phyloP scores from a whole-genome alignment of 2,888 invertebrate species.

The Tachystola acroxantha region DNA sequence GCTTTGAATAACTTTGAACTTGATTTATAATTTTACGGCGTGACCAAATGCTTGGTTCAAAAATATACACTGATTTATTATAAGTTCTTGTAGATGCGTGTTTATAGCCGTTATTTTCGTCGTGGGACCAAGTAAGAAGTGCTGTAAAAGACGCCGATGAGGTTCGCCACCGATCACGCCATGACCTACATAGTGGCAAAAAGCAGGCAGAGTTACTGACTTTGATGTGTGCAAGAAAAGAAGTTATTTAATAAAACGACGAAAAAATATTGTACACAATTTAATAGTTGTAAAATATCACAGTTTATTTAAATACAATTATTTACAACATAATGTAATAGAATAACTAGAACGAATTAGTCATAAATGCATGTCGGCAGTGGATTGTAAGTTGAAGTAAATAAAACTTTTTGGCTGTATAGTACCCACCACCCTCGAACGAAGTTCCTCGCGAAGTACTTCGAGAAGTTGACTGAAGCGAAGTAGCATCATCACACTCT shows the following conservation, averaged over 20 bases:
- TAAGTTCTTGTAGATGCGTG: background rate
- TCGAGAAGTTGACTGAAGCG: too few relatives aligned
- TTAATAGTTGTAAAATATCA: conserved; percentile 35
- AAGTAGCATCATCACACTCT: too few relatives aligned
- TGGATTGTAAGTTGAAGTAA: background rate
- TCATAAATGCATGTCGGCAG: background rate
- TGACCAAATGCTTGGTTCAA: background rate
- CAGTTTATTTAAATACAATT: conserved; percentile 26
- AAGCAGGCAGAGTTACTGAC: too few relatives aligned
- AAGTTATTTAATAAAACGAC: background rate
- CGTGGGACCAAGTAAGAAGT: too few relatives aligned
- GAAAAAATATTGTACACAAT: background rate
- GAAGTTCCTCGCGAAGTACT: too few relatives aligned
- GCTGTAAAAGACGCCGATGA: too few relatives aligned
- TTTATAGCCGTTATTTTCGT: too few relatives aligned
- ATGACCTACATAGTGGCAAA: too few relatives aligned
- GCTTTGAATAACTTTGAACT: background rate
- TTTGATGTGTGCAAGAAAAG: too few relatives aligned
- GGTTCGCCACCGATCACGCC: too few relatives aligned
- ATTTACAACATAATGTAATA: conserved; percentile 13
- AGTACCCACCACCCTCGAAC: too few relatives aligned
- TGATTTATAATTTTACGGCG: background rate
- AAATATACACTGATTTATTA: background rate
- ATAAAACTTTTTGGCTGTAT: too few relatives aligned
- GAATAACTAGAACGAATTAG: conserved; percentile 1